phyloP scores from a whole-genome alignment of 1,140 invertebrate species.

The Venturia canescens region DNA sequence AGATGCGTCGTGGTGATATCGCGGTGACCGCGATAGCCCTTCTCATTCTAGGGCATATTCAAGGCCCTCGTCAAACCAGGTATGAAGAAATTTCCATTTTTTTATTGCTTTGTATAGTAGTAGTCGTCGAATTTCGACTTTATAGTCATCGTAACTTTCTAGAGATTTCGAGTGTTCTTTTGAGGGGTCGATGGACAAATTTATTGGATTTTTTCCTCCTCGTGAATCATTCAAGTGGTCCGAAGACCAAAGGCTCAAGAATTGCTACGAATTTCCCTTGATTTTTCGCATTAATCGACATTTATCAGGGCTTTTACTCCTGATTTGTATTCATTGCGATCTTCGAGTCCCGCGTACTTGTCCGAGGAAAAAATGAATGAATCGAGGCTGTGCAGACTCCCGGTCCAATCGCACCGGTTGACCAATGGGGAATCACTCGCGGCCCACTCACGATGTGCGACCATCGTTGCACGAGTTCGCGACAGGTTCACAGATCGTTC shows the following conservation, averaged over 20 bases:
- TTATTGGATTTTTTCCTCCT: too few species aligned
- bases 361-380: not conserved
- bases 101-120: slow-evolving; percentile 13
- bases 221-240: too few species aligned
- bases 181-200: too few species aligned
- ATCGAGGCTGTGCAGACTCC: slow-evolving; percentile 25
- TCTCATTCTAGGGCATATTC: slow-evolving; percentile 72
- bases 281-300: not conserved
- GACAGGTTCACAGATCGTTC: slow-evolving; percentile 19
- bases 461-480: slow-evolving; percentile 21
- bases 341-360: not conserved
- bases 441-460: slow-evolving; percentile 36
- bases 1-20: slow-evolving; percentile 76
- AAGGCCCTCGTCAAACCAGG: slow-evolving; percentile 72
- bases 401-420: slow-evolving; percentile 34
- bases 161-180: too few species aligned
- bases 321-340: not conserved
- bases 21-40: slow-evolving; percentile 77
- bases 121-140: too few species aligned
- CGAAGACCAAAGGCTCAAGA: too few species aligned
- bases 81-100: slow-evolving; percentile 56
- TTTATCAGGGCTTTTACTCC: not conserved
- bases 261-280: too few species aligned
- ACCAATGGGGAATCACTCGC: slow-evolving; percentile 32
- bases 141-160: too few species aligned